Base-by-base conservation (phyloP, 2,797 vertebrate species). In the Spondyliosoma cantharus region DNA sequence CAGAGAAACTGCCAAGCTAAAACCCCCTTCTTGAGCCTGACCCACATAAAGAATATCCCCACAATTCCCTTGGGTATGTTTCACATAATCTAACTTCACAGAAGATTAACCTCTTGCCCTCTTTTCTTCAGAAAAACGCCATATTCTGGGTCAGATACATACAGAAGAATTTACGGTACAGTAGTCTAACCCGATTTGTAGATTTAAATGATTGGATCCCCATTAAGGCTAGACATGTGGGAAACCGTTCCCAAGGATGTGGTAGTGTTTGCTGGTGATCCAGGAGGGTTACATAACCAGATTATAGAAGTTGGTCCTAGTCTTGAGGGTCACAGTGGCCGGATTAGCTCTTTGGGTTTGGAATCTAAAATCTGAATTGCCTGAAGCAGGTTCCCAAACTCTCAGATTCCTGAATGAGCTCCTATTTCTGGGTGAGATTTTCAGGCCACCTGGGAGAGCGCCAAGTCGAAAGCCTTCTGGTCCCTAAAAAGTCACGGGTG, bases 41-140 rank as follows among this genome's bases (percentile, higher is more conserved):
- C 90, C 91, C 83, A 91, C 82, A 90, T 93, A 74, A 77, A 76
- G 74, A 71, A 92, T 92, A 90, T 86, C 75, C 84, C 24, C 76
- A 49, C 17, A 68, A 66, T 85, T 86, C 74, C 48, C 61, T 79
- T 64, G 48, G 76, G 68, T 86, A 80, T 63, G 59, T 90, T 90
- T 86, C 68, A 79, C 76, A 71, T 89, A 68, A 86, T 79, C 85
- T 84, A 54, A 89, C 68, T 78, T 74, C 74, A 58, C 84, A 81
- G 60, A 57, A 87, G 90, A 92, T 93, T 92, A 92, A 80, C 89
- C 74, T 74, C 49, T 62, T 83, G 61, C 61, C 78, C 71, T 52
- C 16, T 52, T 85, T 76, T 81, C 20, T 53, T 22, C 45, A 66
- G 11, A 27, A 58, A 73, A 70, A 20, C 45, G 17, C 32, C 7